Conservation (phyloP, 2,113 vertebrate genomes). For the Megaceryle maxima region DNA sequence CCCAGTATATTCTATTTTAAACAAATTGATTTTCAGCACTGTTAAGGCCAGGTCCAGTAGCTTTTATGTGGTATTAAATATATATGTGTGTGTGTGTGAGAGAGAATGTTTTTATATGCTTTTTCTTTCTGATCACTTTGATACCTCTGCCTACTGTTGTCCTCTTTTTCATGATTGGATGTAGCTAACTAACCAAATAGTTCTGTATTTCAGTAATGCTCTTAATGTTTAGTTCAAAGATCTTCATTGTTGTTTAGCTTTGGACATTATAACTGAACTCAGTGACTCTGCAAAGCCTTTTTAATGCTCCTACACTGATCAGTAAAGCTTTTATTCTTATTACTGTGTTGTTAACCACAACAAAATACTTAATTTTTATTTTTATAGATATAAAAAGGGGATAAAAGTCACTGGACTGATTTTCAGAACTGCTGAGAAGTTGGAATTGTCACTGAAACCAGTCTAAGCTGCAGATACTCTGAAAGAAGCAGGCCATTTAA, state of each 20-base stretch:
- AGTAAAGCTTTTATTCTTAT: background rate
- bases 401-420: background rate
- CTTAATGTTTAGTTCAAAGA: background rate
- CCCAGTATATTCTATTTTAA: constrained; percentile 22
- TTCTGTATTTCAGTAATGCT: constrained; percentile 20
- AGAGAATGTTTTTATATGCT: background rate
- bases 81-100: background rate
- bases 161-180: background rate
- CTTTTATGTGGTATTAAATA: background rate
- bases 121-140: background rate
- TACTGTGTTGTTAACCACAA: background rate
- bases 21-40: constrained; percentile 52
- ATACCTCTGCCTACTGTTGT: background rate
- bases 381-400: background rate
- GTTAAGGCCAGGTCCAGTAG: background rate
- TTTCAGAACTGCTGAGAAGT: background rate
- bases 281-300: background rate
- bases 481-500: background rate
- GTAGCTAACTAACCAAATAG: constrained; percentile 30
- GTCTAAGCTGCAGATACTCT: background rate
- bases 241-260: background rate
- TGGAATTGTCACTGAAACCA: background rate
- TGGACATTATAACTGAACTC: background rate
- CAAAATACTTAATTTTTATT: background rate
- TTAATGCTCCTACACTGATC: background rate